Conservation (phyloP, 2,797 vertebrate species). For the Dendrocincla fuliginosa region DNA sequence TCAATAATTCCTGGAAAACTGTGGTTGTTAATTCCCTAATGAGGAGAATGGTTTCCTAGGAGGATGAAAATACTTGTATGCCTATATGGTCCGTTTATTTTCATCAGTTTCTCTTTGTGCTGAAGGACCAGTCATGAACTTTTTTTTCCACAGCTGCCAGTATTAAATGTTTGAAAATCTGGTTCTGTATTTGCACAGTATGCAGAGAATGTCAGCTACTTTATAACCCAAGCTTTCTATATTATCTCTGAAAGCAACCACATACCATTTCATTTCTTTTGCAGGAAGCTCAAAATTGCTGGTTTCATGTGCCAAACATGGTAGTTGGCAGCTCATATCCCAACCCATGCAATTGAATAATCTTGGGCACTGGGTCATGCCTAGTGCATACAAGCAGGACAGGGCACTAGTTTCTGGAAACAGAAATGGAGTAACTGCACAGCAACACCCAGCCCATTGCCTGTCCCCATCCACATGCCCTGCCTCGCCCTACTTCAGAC, state of each 20-base stretch:
- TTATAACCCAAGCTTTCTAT: neutral
- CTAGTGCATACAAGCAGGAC: neutral
- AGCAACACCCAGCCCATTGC: neutral
- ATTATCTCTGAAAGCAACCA: neutral
- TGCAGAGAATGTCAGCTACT: neutral
- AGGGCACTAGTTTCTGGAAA: neutral
- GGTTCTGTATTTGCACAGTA: neutral
- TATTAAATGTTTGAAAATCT: neutral
- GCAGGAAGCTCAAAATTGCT: neutral
- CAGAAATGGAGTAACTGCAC: neutral
- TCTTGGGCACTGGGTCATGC: neutral
- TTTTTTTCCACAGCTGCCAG: neutral
- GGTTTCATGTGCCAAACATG: neutral
- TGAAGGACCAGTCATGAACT: neutral
- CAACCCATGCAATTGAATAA: neutral
- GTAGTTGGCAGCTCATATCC: neutral
- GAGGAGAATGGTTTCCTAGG: neutral
- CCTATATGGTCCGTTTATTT: neutral
- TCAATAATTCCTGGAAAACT: neutral
- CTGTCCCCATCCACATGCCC: neutral
- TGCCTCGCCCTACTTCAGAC: accelerated
- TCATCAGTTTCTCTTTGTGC: neutral
- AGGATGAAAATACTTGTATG: neutral
- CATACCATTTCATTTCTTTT: neutral
- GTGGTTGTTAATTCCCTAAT: neutral